A percentile compares a stretch with the other conserved stretches of the same genome.
Conservation (phyloP, 2,113 vertebrate genomes). For the Felis chaus region DNA sequence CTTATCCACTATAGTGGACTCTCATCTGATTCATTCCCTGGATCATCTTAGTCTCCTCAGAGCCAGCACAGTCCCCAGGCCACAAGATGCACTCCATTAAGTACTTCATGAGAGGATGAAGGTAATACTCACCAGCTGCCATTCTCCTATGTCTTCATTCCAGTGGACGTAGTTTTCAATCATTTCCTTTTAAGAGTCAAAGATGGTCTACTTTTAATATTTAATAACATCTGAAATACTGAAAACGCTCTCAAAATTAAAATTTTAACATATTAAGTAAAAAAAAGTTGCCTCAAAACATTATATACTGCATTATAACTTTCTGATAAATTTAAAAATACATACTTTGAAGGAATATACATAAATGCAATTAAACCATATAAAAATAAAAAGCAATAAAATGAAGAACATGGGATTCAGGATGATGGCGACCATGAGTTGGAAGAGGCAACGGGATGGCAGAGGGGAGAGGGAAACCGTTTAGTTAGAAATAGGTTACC, state of each 20-base stretch:
- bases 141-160: constrained; percentile 99
- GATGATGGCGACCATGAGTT: background rate
- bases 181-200: constrained; percentile 91
- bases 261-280: constrained; percentile 16
- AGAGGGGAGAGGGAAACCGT: background rate
- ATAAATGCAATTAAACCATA: background rate
- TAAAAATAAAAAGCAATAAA: background rate
- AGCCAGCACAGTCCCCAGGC: background rate
- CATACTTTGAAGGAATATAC: background rate
- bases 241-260: constrained; percentile 8
- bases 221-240: constrained; percentile 47
- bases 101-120: background rate
- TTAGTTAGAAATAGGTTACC: background rate
- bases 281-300: background rate
- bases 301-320: background rate
- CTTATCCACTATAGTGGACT: background rate
- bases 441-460: background rate
- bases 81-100: background rate
- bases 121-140: constrained; percentile 93
- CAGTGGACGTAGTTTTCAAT: constrained; percentile 99
- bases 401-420: background rate
- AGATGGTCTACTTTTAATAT: background rate
- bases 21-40: background rate
- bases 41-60: background rate
- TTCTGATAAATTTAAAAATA: constrained; percentile 28